These are phyloP conservation scores for Thumatha senex DNA, from an alignment of 2,888 invertebrate genomes.

Conservation along the genomic window DNA sequence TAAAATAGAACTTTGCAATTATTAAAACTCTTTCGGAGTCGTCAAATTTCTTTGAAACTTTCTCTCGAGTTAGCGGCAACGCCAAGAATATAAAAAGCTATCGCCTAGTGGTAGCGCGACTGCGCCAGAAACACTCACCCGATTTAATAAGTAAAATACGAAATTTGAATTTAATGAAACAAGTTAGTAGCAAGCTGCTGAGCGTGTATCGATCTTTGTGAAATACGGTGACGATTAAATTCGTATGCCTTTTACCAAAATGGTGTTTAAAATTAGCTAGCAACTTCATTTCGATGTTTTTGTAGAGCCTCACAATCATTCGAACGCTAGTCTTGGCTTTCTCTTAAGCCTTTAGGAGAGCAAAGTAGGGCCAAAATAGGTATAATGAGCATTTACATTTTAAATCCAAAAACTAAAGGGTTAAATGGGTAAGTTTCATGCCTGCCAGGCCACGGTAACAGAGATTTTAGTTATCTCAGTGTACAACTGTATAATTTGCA, in stretches of 20 bases:
- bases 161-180: conserved; percentile 85
- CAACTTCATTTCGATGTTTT: no score
- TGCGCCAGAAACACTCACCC: conserved; percentile 67
- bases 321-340: no score
- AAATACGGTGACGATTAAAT: conserved; percentile 45
- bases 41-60: conserved; percentile 45
- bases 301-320: no score
- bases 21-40: conserved; percentile 43
- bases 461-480: no score
- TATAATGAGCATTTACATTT: no score
- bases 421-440: no score
- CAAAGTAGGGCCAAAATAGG: no score
- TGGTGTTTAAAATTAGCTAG: conserved; percentile 23
- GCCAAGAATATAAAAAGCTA: conserved; percentile 71
- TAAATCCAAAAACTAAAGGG: no score
- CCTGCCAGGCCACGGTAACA: no score
- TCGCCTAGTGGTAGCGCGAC: conserved; percentile 49
- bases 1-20: conserved; percentile 46
- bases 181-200: conserved; percentile 79
- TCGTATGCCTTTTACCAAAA: conserved; percentile 12
- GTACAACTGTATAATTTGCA: no score
- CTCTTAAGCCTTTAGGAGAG: no score
- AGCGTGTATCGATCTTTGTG: conserved; percentile 72
- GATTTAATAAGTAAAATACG: conserved; percentile 84
- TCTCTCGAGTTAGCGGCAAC: conserved; percentile 43